Base-by-base conservation (phyloP, 2,113 vertebrate genomes). In the Rhinolophus sinicus region DNA sequence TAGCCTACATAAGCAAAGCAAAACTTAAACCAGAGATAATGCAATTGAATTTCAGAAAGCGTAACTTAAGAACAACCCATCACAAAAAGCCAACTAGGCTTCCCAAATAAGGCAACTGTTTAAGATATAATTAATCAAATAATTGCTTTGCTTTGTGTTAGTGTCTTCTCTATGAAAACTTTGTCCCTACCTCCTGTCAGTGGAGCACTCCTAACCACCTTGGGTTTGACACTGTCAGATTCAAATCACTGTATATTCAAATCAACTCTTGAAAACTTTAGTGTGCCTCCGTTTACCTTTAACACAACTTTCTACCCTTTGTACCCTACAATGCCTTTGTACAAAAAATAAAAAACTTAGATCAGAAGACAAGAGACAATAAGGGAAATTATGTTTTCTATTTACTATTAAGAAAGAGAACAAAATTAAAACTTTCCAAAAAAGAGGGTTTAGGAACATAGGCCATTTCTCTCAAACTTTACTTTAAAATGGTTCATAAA, bases 341-440 rank as follows among this genome's bases (percentile, higher is more conserved):
- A 90, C 28, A 96, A 84, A 72, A 67, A 76, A 26, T 1, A 93
- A 94, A 88, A 44, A 44, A 44, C 40, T 67, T 85, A 90, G 22
- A 26, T 89, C 26, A 85, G 21, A 88, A 81, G 33, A 78, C 5
- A 56, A 58, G 14, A 52, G 8, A 67, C 22, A 89, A 64, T 58
- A 69, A 38, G 19, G 38, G 30, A 95, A 96, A 82, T 76, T 4
- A 87, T 67, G 33, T 58, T 96, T 94, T 52, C 50, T 24, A 69
- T 33, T 75, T 81, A 60, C 56, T 56, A 24, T 60, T 91, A 67
- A 87, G 35, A 65, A 67, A 75, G n/a, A 69, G 18, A 85, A 88
- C 60, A 88, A 85, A 96, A 91, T 40, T 40, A 69, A 94, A 91
- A 8, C 2, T 33, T 47, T 28, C 30, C 26, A 33, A 40, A 84